These are phyloP conservation scores for Eurytoma adleriae DNA, from an alignment of 2,888 invertebrate genomes.

Conservation along the genomic window DNA sequence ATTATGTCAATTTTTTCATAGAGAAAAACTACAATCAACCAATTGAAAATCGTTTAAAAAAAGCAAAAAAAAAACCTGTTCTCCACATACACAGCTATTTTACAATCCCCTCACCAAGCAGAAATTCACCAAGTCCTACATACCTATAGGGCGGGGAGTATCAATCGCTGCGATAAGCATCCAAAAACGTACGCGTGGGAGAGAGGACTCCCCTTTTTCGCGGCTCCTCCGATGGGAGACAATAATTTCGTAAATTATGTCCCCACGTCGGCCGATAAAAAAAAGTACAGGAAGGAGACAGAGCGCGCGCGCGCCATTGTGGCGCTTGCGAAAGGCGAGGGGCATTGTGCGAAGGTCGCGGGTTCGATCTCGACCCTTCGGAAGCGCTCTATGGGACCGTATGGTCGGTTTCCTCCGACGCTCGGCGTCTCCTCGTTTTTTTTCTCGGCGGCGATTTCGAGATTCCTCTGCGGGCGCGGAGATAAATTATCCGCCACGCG, in stretches of 20 bases:
- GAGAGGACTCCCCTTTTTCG: not conserved
- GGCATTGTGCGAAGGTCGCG: constrained; percentile 23
- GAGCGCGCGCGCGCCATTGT: not conserved
- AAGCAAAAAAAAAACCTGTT: too few species aligned
- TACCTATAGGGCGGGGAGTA: not conserved
- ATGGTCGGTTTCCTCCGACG: not conserved
- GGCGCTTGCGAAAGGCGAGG: constrained; percentile 19
- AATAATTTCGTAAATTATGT: constrained; percentile 54
- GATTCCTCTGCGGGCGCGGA: not conserved
- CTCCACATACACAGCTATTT: too few species aligned
- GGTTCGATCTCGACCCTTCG: constrained; percentile 31
- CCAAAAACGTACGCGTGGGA: not conserved
- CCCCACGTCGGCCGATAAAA: not conserved
- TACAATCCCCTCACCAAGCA: too few species aligned
- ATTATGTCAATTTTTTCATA: too few species aligned
- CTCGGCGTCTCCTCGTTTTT: constrained; percentile 5
- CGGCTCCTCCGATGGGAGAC: constrained; percentile 16
- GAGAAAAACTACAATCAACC: too few species aligned
- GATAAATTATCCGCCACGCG: constrained; percentile 38
- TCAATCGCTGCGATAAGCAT: constrained; percentile 33
- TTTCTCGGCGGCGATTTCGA: constrained; percentile 4
- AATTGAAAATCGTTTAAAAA: too few species aligned
- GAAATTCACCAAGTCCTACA: too few species aligned
- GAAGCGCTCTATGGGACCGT: constrained; percentile 9
- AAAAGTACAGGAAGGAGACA: not conserved